Percentiles rank a stretch among this genome's conserved stretches.
Evolutionary conservation across 2,113 vertebrate genomes (phyloP).

Genomic region (Sinocyclocheilus grahami): DNA sequence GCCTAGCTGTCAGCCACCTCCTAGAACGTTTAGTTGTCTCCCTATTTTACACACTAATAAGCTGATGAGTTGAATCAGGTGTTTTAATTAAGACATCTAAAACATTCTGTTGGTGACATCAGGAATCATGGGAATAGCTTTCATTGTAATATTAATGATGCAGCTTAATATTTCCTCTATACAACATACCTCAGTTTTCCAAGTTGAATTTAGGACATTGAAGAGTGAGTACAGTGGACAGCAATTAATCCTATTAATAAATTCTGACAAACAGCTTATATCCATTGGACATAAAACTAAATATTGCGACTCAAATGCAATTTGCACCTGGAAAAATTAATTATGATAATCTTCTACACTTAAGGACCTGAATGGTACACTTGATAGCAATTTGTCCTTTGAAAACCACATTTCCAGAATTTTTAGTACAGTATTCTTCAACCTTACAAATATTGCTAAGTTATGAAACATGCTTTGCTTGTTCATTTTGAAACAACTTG

Average conservation of each 20-base stretch:
- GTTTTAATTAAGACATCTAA: no score
- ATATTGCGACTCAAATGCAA: neutral
- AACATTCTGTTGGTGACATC: neutral
- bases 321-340: neutral
- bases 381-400: neutral
- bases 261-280: neutral
- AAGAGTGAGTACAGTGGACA: neutral
- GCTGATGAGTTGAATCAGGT: no score
- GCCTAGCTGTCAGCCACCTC: no score
- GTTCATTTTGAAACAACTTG: neutral
- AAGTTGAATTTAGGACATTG: neutral
- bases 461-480: neutral
- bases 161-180: neutral
- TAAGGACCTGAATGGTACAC: no score
- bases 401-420: neutral
- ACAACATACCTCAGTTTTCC: neutral
- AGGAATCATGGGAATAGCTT: neutral
- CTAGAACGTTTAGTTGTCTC: no score
- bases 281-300: neutral
- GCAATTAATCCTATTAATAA: neutral
- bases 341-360: no score
- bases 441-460: neutral
- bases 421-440: neutral
- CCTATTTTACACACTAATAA: no score
- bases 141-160: neutral